Percentiles rank a stretch among this genome's conserved stretches.
Conservation (phyloP, 2,797 vertebrate genomes). For the Esox masquinongy region DNA sequence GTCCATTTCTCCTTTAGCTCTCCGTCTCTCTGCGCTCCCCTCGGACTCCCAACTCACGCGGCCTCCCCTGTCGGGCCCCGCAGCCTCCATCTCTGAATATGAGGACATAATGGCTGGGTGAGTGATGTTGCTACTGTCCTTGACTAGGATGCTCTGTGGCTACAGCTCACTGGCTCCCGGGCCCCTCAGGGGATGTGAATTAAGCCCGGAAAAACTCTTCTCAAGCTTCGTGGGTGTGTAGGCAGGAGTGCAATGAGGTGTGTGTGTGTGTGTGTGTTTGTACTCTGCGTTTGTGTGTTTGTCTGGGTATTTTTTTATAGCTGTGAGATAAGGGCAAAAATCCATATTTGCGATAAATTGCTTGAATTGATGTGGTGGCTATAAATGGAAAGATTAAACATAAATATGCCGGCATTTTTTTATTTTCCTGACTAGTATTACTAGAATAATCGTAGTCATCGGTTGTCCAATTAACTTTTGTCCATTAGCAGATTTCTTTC, state of each 20-base stretch:
- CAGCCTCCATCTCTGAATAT: conserved; percentile 67
- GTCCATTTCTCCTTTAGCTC: conserved; percentile 33
- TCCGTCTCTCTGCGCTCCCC: conserved; percentile 64
- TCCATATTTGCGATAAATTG: too few species aligned
- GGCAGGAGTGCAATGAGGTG: conserved; percentile 55
- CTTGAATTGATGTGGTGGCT: too few species aligned
- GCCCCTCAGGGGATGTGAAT: conserved; percentile 65
- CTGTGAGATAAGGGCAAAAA: background rate
- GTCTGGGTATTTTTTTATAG: conserved; percentile 1
- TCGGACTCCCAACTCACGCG: conserved; percentile 71
- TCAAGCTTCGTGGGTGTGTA: conserved; percentile 58
- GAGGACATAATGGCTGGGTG: conserved; percentile 72
- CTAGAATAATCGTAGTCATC: too few species aligned
- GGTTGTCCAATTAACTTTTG: too few species aligned
- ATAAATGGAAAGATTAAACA: too few species aligned
- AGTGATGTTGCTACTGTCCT: conserved; percentile 75
- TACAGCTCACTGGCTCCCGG: conserved; percentile 65
- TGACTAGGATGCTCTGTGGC: conserved; percentile 74
- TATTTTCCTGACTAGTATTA: too few species aligned
- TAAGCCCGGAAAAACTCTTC: conserved; percentile 61
- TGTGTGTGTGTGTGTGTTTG: conserved; percentile 35
- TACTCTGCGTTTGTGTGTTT: background rate
- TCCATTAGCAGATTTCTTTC: too few species aligned
- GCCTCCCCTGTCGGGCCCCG: conserved; percentile 24
- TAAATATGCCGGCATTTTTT: too few species aligned